Percentiles rank a stretch among this genome's conserved stretches.
phyloP scores from a whole-genome alignment of 2,797 vertebrate genomes.

The Anguilla marmorata region DNA sequence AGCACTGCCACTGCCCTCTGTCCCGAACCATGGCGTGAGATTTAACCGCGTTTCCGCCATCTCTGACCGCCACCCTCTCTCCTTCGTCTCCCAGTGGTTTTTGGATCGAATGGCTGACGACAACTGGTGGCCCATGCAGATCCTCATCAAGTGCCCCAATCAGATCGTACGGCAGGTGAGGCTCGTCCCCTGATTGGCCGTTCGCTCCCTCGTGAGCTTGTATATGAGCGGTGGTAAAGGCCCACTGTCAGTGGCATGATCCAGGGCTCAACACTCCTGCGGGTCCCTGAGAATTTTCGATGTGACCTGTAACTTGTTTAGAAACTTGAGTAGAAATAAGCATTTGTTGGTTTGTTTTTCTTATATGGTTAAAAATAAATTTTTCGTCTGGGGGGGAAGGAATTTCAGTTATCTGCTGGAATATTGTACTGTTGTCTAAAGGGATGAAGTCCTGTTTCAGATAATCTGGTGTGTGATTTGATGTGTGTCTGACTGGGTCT shows the following conservation, averaged over 20 bases:
- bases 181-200: neutral
- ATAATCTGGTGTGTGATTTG: neutral
- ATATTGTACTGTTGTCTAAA: too few relatives aligned
- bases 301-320: neutral
- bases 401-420: too few relatives aligned
- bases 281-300: neutral
- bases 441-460: too few relatives aligned
- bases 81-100: slow-evolving; percentile 83
- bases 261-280: neutral
- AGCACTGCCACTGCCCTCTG: neutral
- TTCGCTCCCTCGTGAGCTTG: neutral
- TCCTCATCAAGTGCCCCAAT: slow-evolving; percentile 98
- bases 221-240: neutral
- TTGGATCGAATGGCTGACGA: slow-evolving; percentile 98
- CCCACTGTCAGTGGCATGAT: neutral
- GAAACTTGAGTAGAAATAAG: too few relatives aligned
- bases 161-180: slow-evolving; percentile 96
- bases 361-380: too few relatives aligned
- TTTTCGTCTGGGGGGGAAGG: too few relatives aligned
- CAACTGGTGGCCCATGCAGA: slow-evolving; percentile 99
- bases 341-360: too few relatives aligned
- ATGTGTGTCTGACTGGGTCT: neutral
- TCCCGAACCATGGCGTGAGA: neutral
- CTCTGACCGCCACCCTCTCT: neutral
- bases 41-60: neutral